Base-by-base conservation (phyloP, 2,797 vertebrate species). In the Pelobates cultripes region DNA sequence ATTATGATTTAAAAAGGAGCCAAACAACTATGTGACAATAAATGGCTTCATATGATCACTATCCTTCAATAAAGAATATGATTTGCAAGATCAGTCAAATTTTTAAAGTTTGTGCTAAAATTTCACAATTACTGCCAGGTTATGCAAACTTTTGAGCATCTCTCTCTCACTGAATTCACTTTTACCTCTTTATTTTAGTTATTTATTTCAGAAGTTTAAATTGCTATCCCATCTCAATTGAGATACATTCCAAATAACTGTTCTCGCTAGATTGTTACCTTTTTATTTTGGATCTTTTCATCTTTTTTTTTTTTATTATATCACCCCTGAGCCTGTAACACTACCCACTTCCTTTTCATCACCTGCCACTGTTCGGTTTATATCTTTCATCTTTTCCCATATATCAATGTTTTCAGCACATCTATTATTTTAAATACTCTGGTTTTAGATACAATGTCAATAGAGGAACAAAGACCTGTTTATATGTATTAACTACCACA, bases 241-340 rank as follows among this genome's bases (percentile, higher is more conserved):
- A 77, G 70, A 82, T 86, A 84, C 47, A 76, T 79, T 86, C 79
- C 85, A 83, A 85, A 87, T 84, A 85, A 66, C 74, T 73, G 84
- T 85, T 53, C 86, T 86, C 80, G 87, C 85, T 86, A 87, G 88
- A 86, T 87, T 91, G 89, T 88, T 83, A 86, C 83, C 85, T 89
- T 85, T 90, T 83, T 87, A 51, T 78, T 87, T 86, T 87, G 86
- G 70, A 14, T 83, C 81, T 88, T 84, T 90, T 89, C 79, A 88
- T 85, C 47, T 86, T 85, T 87, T 86, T 88, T 88, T 40, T 2
- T 14, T 51, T 83, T 60, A 9, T 61, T 61, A 60, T 73, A 70
- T 63, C 70, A 73, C 73, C 70, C 77, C 86, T 89, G 88, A 86
- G 86, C 85, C 84, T 68, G 80, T 85, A 88, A 83, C 87, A 60